Base-by-base conservation (phyloP, 2,797 vertebrate genomes). In the Gambusia yucatana region DNA sequence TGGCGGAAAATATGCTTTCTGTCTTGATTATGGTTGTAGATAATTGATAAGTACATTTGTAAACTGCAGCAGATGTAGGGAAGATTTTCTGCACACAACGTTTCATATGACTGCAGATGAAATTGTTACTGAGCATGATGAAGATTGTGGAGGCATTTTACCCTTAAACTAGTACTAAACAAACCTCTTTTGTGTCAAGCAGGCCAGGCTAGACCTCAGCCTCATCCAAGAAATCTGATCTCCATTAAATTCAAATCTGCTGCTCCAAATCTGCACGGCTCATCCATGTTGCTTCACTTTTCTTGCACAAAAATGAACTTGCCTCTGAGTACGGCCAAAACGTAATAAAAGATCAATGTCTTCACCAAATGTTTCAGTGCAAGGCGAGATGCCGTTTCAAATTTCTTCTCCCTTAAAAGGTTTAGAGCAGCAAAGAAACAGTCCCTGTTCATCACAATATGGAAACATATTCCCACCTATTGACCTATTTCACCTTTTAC, bases 281-380 rank as follows among this genome's bases (percentile, higher is more conserved):
- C 67, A n/a, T 69, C 11, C 8, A n/a, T 20, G 28, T 63, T 72
- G n/a, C 43, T 76, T 59, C 11, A 59, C n/a, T 43, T 43, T 55
- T 55, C 57, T 69, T 77, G 70, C 75, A 81, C 52, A 47, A 69
- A 33, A 36, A n/a, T 39, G 33, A 22, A 73, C 25, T 80, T 3
- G 25, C 17, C 30, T 50, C 7, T 57, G 36, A 55, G 46, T 55
- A 13, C 39, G 16, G 59, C 59, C 72, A 67, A 77, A 39, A 57
- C 7, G 3, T 48, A 48, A 48, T 48, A 46, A n/a, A 47, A 17
- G 3, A 73, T 59, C 17, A 33, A 43, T 57, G 36, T 33, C 69
- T 67, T 59, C 8, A 50, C 9, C 63, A 63, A 75, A 77, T 73
- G 73, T 65, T 67, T 47, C 46, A 44, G 5, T 36, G 55, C 16